These are phyloP conservation scores for Drosophila nebulosa DNA, from an alignment of 1,140 invertebrate genomes.

Conservation along the genomic window DNA sequence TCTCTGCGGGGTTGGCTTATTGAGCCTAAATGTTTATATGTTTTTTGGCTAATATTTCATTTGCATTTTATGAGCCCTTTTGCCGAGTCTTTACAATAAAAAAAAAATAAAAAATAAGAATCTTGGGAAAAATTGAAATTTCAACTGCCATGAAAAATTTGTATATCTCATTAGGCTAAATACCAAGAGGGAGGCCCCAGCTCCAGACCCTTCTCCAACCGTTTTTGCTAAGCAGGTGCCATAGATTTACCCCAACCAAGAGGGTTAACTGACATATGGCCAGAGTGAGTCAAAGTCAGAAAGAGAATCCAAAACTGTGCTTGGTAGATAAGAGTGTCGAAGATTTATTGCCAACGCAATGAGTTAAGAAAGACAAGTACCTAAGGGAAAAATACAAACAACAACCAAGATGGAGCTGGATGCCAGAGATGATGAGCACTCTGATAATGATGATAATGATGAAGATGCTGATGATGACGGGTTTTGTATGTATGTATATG, in stretches of 20 bases:
- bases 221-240: constrained; percentile 60
- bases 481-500: constrained; percentile 54
- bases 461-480: constrained; percentile 60
- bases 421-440: not conserved
- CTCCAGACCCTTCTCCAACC: no score
- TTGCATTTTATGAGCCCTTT: constrained; percentile 52
- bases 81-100: constrained; percentile 18
- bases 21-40: constrained; percentile 54
- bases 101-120: constrained; percentile 19
- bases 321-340: constrained; percentile 70
- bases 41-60: constrained; percentile 52
- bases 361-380: constrained; percentile 81
- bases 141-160: constrained; percentile 7
- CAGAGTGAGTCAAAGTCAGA: constrained; percentile 22
- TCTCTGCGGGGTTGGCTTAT: constrained; percentile 15
- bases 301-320: constrained; percentile 45
- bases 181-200: constrained; percentile 25
- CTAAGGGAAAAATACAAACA: constrained; percentile 57
- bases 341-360: constrained; percentile 81
- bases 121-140: constrained; percentile 53
- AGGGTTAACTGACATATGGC: constrained; percentile 22
- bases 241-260: constrained; percentile 43
- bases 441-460: constrained; percentile 3
- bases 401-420: constrained; percentile 27
- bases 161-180: constrained; percentile 47